phyloP scores from a whole-genome alignment of 2,888 invertebrate genomes.

The Lasioglossum malachurum region DNA sequence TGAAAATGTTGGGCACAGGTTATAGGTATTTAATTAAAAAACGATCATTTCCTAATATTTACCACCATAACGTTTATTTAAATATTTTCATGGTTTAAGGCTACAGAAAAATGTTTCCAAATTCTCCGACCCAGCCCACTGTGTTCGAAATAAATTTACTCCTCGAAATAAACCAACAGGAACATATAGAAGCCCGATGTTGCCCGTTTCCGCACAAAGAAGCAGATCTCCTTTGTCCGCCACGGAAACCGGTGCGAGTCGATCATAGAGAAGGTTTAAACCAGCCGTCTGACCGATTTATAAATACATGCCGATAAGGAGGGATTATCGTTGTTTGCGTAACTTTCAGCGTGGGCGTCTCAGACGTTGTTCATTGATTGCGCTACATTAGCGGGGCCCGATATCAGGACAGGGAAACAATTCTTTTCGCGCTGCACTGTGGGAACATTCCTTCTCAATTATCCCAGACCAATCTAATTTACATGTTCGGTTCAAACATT shows the following conservation, averaged over 20 bases:
- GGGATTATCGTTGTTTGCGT: conserved; percentile 76
- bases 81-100: neutral
- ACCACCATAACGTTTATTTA: neutral
- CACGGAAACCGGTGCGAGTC: conserved; percentile 36
- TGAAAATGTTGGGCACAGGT: neutral
- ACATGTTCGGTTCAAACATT: neutral
- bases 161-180: neutral
- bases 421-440: conserved; percentile 20
- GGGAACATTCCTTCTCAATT: conserved; percentile 4
- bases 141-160: neutral
- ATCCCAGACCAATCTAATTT: neutral
- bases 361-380: conserved; percentile 69
- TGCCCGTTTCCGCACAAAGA: neutral
- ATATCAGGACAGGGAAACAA: conserved; percentile 28
- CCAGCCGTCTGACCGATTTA: conserved; percentile 51
- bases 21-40: neutral
- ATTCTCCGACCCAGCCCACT: neutral
- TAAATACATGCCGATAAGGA: conserved; percentile 71
- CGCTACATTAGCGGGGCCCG: conserved; percentile 40
- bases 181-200: neutral
- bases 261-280: conserved; percentile 38
- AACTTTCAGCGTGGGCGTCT: conserved; percentile 74
- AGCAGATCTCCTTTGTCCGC: conserved; percentile 22
- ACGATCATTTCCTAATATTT: neutral
- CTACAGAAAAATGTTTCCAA: neutral